Percentiles rank a stretch among this genome's conserved stretches.
Evolutionary conservation across 2,113 vertebrate genomes (phyloP).

Genomic region (Galeopterus variegatus): DNA sequence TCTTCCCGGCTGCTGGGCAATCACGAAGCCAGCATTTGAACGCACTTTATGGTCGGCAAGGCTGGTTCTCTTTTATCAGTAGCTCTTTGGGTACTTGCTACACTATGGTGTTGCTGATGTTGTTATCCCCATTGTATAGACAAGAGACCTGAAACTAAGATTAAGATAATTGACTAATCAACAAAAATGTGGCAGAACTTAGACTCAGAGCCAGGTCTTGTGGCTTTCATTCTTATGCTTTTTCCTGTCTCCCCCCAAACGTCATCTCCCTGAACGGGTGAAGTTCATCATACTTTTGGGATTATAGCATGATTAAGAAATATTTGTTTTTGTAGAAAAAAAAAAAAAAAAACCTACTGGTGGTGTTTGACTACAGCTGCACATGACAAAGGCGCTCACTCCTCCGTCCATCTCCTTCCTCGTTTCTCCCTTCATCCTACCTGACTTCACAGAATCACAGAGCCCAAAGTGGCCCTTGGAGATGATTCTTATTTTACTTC

Average conservation of each 20-base stretch:
- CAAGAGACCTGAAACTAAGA: not conserved
- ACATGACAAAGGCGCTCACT: not conserved
- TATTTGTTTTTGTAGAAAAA: not conserved
- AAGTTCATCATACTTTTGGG: not conserved
- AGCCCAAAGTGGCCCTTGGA: not conserved
- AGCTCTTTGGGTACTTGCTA: not conserved
- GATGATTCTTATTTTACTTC: not conserved
- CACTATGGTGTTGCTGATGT: not conserved
- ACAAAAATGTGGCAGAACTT: not conserved
- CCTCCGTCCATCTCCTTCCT: not conserved
- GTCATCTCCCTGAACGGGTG: no score
- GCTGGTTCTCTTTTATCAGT: not conserved
- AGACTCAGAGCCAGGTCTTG: not conserved
- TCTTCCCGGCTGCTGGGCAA: fast-evolving
- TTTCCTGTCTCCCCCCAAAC: not conserved
- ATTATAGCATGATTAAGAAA: not conserved
- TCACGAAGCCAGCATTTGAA: not conserved
- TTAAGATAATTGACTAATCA: not conserved
- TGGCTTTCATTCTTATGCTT: not conserved
- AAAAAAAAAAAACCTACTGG: not conserved
- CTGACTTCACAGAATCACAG: not conserved
- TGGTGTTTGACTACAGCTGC: not conserved
- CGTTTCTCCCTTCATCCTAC: not conserved
- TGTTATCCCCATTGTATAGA: not conserved
- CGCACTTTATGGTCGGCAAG: not conserved